A percentile compares a stretch with the other conserved stretches of the same genome.
These are phyloP conservation scores for Sylvia atricapilla DNA, from an alignment of 2,113 vertebrate species.

Conservation along the genomic window DNA sequence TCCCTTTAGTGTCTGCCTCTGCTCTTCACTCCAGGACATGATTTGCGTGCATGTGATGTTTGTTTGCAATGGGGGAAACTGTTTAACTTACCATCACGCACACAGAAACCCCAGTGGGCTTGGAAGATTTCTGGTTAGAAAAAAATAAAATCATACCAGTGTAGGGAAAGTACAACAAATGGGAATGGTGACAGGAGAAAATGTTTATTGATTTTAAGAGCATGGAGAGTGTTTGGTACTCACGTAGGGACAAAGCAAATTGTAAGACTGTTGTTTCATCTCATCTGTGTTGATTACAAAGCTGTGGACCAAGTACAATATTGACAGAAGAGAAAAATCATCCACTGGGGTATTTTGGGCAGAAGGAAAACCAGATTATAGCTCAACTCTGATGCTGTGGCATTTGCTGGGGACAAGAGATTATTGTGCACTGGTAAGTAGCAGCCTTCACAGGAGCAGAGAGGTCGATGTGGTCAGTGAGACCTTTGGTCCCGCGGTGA, in stretches of 20 bases:
- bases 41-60: background rate
- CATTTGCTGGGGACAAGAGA: background rate
- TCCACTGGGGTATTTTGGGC: background rate
- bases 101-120: background rate
- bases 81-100: background rate
- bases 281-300: background rate
- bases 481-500: accelerated
- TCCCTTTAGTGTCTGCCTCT: conserved; percentile 34
- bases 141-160: background rate
- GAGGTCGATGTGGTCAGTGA: background rate
- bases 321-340: background rate
- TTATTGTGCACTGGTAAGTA: background rate
- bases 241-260: background rate
- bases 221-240: background rate
- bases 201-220: background rate
- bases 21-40: background rate
- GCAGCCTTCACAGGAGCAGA: background rate
- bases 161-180: background rate
- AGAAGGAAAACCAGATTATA: background rate
- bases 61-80: background rate
- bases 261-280: background rate
- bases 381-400: background rate
- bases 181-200: background rate
- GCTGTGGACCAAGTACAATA: background rate
- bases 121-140: background rate